A percentile compares a stretch with the other conserved stretches of the same genome.
Evolutionary conservation across 2,113 vertebrate genomes (phyloP).

Genomic region (Athene noctua): DNA sequence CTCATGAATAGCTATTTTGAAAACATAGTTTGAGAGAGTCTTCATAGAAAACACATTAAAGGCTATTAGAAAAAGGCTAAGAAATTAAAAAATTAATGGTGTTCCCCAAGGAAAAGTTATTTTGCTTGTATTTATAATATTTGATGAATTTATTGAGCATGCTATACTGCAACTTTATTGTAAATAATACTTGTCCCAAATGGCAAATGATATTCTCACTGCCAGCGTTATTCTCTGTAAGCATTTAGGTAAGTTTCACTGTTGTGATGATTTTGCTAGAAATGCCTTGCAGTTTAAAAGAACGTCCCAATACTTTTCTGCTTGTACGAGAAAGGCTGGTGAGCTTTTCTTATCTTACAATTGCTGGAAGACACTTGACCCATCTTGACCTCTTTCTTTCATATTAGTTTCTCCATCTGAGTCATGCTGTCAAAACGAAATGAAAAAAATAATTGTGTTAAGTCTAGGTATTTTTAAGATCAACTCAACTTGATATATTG

Average conservation of each 20-base stretch:
- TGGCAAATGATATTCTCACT: background rate
- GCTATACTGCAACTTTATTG: background rate
- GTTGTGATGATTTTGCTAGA: background rate
- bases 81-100: background rate
- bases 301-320: background rate
- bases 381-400: background rate
- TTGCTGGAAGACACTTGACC: background rate
- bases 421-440: background rate
- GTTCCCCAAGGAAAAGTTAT: background rate
- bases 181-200: conserved; percentile 8
- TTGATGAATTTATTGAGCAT: background rate
- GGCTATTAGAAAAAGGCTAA: background rate
- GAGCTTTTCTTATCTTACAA: background rate
- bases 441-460: background rate
- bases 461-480: background rate
- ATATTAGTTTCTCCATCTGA: background rate
- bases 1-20: background rate
- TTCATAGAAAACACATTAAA: background rate
- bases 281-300: background rate
- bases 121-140: background rate
- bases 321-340: background rate
- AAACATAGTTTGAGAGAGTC: background rate
- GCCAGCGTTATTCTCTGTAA: background rate
- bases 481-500: background rate
- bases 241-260: background rate